A percentile compares a stretch with the other conserved stretches of the same genome.
These are phyloP conservation scores for Macrophya annulata DNA, from an alignment of 2,888 invertebrate genomes.

Conservation along the genomic window DNA sequence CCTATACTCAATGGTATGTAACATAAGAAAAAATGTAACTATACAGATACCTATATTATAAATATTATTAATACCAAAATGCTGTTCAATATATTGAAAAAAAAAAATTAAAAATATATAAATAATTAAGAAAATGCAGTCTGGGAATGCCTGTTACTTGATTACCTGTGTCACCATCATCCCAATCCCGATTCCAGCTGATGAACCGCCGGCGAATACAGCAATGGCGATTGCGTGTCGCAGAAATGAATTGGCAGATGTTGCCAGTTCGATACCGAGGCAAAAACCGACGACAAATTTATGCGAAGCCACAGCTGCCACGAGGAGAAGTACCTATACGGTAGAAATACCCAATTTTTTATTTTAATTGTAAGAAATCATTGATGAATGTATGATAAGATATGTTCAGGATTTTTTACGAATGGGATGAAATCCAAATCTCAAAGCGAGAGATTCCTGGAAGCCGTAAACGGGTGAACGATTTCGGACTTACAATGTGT, in stretches of 20 bases:
- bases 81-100: neutral
- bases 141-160: slow-evolving; percentile 6
- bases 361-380: neutral
- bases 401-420: neutral
- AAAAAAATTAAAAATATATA: neutral
- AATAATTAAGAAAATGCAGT: neutral
- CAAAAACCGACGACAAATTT: slow-evolving; percentile 92
- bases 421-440: neutral
- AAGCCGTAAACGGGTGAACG: neutral
- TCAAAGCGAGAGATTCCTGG: neutral
- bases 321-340: slow-evolving; percentile 85
- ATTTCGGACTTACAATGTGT: neutral
- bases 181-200: slow-evolving; percentile 85
- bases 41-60: neutral
- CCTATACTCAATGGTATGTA: neutral
- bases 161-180: slow-evolving; percentile 85
- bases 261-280: slow-evolving; percentile 87
- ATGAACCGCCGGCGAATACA: slow-evolving; percentile 87
- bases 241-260: slow-evolving; percentile 80
- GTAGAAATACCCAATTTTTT: slow-evolving; percentile 57
- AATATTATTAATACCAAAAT: neutral
- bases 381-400: neutral
- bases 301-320: slow-evolving; percentile 88
- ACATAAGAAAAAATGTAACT: neutral
- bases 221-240: slow-evolving; percentile 83